Evolutionary conservation across 2,113 vertebrate genomes (phyloP).

Genomic region (Astur gentilis): DNA sequence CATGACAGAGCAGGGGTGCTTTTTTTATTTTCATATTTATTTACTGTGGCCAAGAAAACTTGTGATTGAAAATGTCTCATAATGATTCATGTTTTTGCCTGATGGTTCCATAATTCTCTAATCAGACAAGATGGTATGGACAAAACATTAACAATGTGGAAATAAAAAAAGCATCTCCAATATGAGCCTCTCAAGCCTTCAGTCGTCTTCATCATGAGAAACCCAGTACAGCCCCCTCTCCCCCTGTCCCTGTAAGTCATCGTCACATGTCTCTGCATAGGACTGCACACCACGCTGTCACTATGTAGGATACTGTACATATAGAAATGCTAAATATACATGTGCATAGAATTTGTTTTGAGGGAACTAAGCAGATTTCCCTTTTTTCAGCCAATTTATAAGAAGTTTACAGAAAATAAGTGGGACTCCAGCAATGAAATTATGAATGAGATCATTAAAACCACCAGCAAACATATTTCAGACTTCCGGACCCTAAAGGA

Average conservation of each 20-base stretch:
- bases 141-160: not conserved
- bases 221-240: not conserved
- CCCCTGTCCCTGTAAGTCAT: not conserved
- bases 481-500: slow-evolving; percentile 70
- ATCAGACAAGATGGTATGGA: not conserved
- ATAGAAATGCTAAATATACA: not conserved
- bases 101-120: not conserved
- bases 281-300: fast-evolving
- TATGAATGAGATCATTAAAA: slow-evolving; percentile 70
- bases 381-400: slow-evolving; percentile 71
- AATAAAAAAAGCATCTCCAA: not conserved
- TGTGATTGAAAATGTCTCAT: not conserved
- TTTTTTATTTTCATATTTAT: not conserved
- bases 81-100: not conserved
- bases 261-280: not conserved
- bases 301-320: not conserved
- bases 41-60: not conserved
- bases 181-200: not conserved
- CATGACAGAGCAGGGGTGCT: not conserved
- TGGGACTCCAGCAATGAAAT: slow-evolving; percentile 71
- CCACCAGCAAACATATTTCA: slow-evolving; percentile 43
- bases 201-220: not conserved
- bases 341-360: not conserved
- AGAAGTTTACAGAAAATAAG: slow-evolving; percentile 72
- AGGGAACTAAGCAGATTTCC: not conserved